Evolutionary conservation across 2,797 vertebrate species (phyloP), one percentile per base, ranked within the genome.

Genomic region (Onychomys torridus): DNA sequence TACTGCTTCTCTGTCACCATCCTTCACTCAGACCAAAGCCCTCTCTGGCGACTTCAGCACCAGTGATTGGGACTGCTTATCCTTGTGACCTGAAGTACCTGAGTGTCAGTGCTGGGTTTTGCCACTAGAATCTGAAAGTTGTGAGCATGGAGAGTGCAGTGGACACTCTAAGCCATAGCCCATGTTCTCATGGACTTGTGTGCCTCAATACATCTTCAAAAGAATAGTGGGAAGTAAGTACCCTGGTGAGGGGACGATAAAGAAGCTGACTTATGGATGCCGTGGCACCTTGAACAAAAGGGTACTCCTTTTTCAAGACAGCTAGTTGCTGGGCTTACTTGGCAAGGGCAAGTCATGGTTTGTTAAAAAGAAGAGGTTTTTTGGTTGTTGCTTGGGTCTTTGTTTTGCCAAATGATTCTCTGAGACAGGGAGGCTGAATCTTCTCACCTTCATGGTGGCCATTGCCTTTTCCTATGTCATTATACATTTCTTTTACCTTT

Each of bases 381-480:
- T 49, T 37, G 29, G 43, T 23, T 32, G 27, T 17, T 46, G 34
- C 23, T n/a, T 79, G 32, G 5, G 25, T 29, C 49, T 87, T 63
- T 55, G 13, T 29, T 69, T 75, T n/a, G 57, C 61, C 49, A 37
- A 76, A 6, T 67, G 43, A 93, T 75, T 37, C 19, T 57, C 43
- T 69, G 52, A 86, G 92, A 69, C 40, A 55, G 4, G 46, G 34
- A 88, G 59, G 12, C 23, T 63, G 63, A 6, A n/a, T 67, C 43
- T 40, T 84, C 43, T 32, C 49, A 27, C 7, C 37, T 43, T 46
- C 10, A 3, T 2, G 6, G 63, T 14, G 43, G 32, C 13, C 63
- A 6, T 49, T 34, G 32, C 29, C 82, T 95, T 89, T 95, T 89
- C 95, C 95, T 95, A 13, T 59, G 1, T 95, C 49, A 52, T 43